Percentiles rank a stretch among this genome's conserved stretches.
Conservation (phyloP, 2,888 invertebrate species). For the Agrotis exclamationis region DNA sequence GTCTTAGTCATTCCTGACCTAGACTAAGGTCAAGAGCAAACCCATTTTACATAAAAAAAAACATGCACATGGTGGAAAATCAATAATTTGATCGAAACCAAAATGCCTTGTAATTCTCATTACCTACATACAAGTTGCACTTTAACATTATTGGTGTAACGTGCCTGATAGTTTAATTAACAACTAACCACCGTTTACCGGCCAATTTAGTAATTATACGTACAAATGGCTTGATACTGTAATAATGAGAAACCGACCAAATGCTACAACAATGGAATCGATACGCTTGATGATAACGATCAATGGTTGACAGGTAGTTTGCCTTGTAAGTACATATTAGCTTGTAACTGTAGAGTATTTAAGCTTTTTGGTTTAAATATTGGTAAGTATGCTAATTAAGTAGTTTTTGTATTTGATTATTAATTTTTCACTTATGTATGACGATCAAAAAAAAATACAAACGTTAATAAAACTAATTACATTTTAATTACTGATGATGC, state of each 20-base stretch:
- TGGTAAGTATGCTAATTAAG: background rate
- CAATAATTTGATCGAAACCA: no score
- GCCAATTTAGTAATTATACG: conserved; percentile 14
- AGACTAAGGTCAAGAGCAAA: no score
- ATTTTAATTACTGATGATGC: no score
- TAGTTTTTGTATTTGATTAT: no score
- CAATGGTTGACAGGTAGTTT: background rate
- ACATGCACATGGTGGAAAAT: no score
- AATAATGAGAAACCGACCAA: conserved; percentile 51
- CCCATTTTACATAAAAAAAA: no score
- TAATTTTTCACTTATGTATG: no score
- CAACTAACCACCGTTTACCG: background rate
- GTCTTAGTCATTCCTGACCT: no score
- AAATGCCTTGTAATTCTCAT: no score
- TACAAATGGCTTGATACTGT: conserved; percentile 22
- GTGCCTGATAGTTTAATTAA: background rate
- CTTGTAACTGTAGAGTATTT: background rate
- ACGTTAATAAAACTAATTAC: no score
- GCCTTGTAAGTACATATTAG: background rate
- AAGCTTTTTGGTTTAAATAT: background rate
- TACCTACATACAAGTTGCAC: background rate
- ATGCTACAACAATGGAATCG: conserved; percentile 32
- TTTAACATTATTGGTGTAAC: background rate
- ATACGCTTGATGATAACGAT: conserved; percentile 21
- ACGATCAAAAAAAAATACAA: no score